Base-by-base conservation (phyloP, 2,113 vertebrate genomes). In the Corythornis cristatus region DNA sequence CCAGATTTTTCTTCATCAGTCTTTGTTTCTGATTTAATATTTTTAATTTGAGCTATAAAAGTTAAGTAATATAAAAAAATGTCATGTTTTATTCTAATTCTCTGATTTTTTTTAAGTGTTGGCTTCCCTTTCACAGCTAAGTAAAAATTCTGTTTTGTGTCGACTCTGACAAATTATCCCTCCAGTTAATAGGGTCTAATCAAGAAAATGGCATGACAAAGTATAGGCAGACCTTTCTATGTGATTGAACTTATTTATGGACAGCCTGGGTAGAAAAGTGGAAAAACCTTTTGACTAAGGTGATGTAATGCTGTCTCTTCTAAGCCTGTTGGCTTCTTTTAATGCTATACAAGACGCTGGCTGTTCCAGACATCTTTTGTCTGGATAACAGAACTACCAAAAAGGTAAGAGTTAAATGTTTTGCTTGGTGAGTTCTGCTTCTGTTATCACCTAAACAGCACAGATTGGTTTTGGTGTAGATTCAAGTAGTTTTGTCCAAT, bases 1-100 rank as follows among this genome's bases (percentile, higher is more conserved):
- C 7, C 60, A 88, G 65, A 74, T 67, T 88, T 96, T 95, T 87
- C 77, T 86, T 93, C 64, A 74, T 85, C 73, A 74, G 64, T 62
- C 35, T 73, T 86, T 90, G 64, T 82, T 93, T 90, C 37, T 89
- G 82, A 31, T 46, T 83, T 76, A 92, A 85, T 96, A 90, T 95
- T 95, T 96, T 88, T 67, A 93, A 94, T 78, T 92, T 93, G 81
- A 90, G 10, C 93, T 86, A 87, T 93, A 90, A 93, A 96, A 91
- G 29, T 74, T 75, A 89, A 80, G 87, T 92, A 93, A 92, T 68
- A 68, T 70, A 8, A 76, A 64, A 64, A 77, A 29, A 18, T 60
- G 46, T 76, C 21, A 11, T 31, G 46, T 90, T 89, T 79, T 89
- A 51, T 82, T 86, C 48, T 74, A 53, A 50, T 64, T 29, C 12